Base-by-base conservation (phyloP, 2,113 vertebrate genomes). In the Ceyx cyanopectus region DNA sequence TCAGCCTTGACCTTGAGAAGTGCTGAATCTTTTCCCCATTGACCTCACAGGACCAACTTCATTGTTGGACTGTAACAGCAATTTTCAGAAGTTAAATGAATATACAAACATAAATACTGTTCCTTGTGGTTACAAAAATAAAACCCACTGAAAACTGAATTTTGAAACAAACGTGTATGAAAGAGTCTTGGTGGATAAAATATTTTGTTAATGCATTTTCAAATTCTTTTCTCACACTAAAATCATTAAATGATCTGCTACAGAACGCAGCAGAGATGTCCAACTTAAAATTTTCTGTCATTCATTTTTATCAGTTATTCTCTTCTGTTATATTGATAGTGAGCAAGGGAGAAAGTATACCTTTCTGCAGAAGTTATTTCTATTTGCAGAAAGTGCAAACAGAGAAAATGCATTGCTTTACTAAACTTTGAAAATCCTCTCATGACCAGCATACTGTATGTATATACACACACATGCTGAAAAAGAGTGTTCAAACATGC, bases 1-100 rank as follows among this genome's bases (percentile, higher is more conserved):
- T 87, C 69, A 65, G 61, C 37, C 34, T 68, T 91, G 84, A 87
- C 78, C 83, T 85, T 80, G 60, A 81, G 81, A 90, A 90, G 27
- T 76, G 37, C 74, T 85, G 77, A 77, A 34, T 63, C 62, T 63
- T 89, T 92, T 70, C 60, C 56, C 76, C 56, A 50, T 16, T 0
- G 3, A 68, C 48, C 65, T 85, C 7, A 2, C n/a, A 81, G 68
- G 40, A 72, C 89, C 76, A 80, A 45, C 61, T 79, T 92, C 43
- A 81, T 78, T 77, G 66, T 83, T 68, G 93, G 58, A 53, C 14
- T 76, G 26, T n/a, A 67, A 65, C 3, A 81, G 48, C 23, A 73
- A 48, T 83, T 92, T 27, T 3, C 0, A 37, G 51, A 78, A 78
- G 61, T 17, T 34, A 34, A 34, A 34, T 34, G 7, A 34, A 34